phyloP scores from a whole-genome alignment of 2,888 invertebrate genomes.

The Melolontha melolontha region DNA sequence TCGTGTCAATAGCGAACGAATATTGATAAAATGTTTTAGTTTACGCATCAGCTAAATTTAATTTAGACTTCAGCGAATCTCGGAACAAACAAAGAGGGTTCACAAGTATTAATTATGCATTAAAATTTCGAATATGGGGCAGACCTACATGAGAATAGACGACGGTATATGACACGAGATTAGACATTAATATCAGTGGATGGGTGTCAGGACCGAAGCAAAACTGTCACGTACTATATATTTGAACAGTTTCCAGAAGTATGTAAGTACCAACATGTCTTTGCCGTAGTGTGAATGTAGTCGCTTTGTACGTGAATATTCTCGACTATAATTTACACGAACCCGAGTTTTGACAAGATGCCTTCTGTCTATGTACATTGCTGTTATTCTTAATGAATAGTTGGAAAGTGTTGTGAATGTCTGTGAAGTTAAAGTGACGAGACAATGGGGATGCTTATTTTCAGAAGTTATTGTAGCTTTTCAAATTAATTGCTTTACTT shows the following conservation, averaged over 20 bases:
- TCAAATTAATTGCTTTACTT: conserved; percentile 48
- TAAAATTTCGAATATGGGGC: conserved; percentile 14
- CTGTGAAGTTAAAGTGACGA: conserved; percentile 49
- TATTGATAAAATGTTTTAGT: too few species aligned
- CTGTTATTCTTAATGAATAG: conserved; percentile 52
- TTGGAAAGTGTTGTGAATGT: conserved; percentile 50
- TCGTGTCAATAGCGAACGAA: too few species aligned
- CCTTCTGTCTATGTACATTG: conserved; percentile 43
- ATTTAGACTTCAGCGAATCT: not conserved
- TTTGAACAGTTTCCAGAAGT: conserved; percentile 47
- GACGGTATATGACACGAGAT: conserved; percentile 44
- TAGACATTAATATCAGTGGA: conserved; percentile 49
- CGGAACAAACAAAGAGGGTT: conserved; percentile 14
- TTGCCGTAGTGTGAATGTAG: not conserved
- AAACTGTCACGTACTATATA: conserved; percentile 48
- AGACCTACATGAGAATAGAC: conserved; percentile 26
- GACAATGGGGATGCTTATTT: conserved; percentile 47
- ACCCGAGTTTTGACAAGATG: conserved; percentile 52
- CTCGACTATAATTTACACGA: conserved; percentile 50
- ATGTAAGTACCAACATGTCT: conserved; percentile 3
- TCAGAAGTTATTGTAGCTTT: conserved; percentile 43
- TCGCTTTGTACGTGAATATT: conserved; percentile 42
- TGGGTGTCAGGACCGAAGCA: conserved; percentile 37
- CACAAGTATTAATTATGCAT: conserved; percentile 37
- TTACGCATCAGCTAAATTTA: too few species aligned